Evolutionary conservation across 2,113 vertebrate species (phyloP), one percentile per base, ranked within the genome.

Genomic region (Otocyon megalotis): DNA sequence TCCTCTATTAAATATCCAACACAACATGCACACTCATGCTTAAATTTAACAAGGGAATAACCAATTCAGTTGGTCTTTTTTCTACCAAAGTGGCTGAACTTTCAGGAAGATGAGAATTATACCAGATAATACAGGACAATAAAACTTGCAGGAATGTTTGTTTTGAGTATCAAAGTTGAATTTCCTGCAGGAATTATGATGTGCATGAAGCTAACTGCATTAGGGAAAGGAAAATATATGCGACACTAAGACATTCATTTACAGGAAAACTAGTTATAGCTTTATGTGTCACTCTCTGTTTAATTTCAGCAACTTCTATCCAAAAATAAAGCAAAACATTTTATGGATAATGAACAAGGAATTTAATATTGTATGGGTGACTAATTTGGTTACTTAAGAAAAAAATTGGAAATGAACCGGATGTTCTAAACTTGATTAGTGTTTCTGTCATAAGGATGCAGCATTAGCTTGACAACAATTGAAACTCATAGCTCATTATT

Each of bases 381-480:
- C 97, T 98, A 98, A 98, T 98, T 98, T 95, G 54, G 84, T 97
- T 97, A 97, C 93, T 97, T 96, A 93, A 97, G 92, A 85, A 97
- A 97, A 97, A 98, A 92, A 62, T 86, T 37, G 72, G 96, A 91
- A 94, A 92, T 62, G n/a, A 95, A 90, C 87, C 72, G 82, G 62
- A 93, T 96, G 74, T 80, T 98, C 87, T 96, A 37, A 77, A 87
- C 88, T 98, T 97, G 96, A 90, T 97, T 97, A 98, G 94, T 95
- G 79, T 96, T 90, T 85, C 97, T 92, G 94, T 96, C 69, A 96
- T 98, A 90, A 98, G 93, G 97, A 97, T 92, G 77, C 43, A 63
- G 88, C 88, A 90, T 94, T 71, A 94, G n/a, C 63, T 53, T 93
- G 87, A 96, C 58, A 95, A 8, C 2, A 0, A 72, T 19, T 58